A percentile compares a stretch with the other conserved stretches of the same genome.
Conservation (phyloP, 2,113 vertebrate species). For the Chelonoidis abingdonii region DNA sequence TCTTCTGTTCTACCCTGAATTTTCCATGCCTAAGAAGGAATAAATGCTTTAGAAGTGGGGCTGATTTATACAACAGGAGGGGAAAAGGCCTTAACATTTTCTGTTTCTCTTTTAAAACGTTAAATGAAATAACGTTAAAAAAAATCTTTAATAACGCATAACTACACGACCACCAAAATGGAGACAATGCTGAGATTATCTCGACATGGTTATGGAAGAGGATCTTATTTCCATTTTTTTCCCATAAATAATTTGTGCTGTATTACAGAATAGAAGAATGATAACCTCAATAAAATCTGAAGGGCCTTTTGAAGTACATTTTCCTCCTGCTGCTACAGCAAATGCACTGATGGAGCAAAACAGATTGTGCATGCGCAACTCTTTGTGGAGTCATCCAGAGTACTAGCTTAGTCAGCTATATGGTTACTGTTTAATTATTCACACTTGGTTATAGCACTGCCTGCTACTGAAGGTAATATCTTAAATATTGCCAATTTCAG, state of each 20-base stretch:
- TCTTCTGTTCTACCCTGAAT: not conserved
- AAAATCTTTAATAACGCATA: not conserved
- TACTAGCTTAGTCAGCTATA: not conserved
- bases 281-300: not conserved
- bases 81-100: not conserved
- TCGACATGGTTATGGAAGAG: not conserved
- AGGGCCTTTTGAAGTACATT: not conserved
- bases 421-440: not conserved
- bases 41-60: not conserved
- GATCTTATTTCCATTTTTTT: not conserved
- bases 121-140: not conserved
- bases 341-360: not conserved
- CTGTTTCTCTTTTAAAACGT: not conserved
- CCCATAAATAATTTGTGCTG: not conserved
- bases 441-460: not conserved
- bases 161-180: not conserved
- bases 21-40: not conserved
- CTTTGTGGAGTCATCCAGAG: rapidly evolving
- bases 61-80: not conserved
- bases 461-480: not conserved
- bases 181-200: not conserved
- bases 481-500: not conserved
- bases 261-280: not conserved
- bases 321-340: rapidly evolving
- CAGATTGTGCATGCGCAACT: not conserved